Conservation (phyloP, 2,797 vertebrate species). For the Lutjanus argentimaculatus region DNA sequence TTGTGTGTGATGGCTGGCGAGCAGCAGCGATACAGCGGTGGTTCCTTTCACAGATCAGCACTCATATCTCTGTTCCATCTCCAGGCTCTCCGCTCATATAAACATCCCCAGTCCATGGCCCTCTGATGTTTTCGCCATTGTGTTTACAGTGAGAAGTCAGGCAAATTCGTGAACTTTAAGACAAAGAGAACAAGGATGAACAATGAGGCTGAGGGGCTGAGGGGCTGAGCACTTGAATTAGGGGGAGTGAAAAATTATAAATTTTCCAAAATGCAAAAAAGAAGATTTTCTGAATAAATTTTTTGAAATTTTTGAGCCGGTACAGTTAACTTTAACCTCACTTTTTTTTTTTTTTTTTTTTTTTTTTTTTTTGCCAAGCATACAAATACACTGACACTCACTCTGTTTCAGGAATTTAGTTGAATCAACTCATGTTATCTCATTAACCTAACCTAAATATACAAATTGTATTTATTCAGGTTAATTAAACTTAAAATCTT, state of each 20-base stretch:
- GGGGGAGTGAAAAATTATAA: constrained; percentile 27
- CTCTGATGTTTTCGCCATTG: constrained; percentile 84
- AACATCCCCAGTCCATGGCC: constrained; percentile 80
- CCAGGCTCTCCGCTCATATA: constrained; percentile 81
- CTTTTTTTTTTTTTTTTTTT: neutral
- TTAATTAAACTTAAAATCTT: too few species aligned
- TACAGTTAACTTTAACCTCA: neutral
- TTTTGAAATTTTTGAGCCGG: neutral
- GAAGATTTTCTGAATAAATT: constrained; percentile 3
- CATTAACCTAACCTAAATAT: too few species aligned
- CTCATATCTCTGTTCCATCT: constrained; percentile 85
- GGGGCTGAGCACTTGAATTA: constrained; percentile 18
- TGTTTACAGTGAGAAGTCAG: constrained; percentile 85
- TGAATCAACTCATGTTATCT: too few species aligned
- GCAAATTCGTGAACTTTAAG: constrained; percentile 81
- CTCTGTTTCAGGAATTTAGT: neutral
- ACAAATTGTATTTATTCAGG: too few species aligned
- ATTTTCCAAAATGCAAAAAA: neutral
- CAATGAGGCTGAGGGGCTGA: constrained; percentile 49
- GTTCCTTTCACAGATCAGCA: constrained; percentile 81
- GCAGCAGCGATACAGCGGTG: constrained; percentile 76
- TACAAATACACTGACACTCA: neutral
- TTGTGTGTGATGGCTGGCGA: constrained; percentile 82
- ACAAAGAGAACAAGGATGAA: constrained; percentile 75
- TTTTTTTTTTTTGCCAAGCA: neutral